Base-by-base conservation (phyloP, 2,113 vertebrate species). In the Dipodomys ordii region DNA sequence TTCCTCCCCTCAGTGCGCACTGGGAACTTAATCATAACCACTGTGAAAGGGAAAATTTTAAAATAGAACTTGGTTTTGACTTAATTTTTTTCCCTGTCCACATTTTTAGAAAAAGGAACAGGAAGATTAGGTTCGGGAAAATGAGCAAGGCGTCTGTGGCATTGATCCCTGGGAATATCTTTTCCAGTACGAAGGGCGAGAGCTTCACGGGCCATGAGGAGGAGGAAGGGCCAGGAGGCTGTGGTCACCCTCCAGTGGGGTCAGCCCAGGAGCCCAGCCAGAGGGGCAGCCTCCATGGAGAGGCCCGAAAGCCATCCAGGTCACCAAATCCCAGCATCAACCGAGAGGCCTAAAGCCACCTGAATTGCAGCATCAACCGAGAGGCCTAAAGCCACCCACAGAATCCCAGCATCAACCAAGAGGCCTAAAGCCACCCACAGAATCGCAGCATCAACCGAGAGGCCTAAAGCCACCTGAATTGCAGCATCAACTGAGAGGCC, bases 131-230 rank as follows among this genome's bases (percentile, higher is more conserved):
- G 46, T 44, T 87, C 35, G 49, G 73, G 39, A 65, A 78, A 81
- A 32, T 3, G 49, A 39, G 19, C 20, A 8, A 1, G 65, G 16
- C 53, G 80, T 76, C 0, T 22, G 3, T 1, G 32, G 35, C 25
- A 1, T 10, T 46, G 46, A 16, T 72, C 30, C 1, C 0, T 30
- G 22, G 39, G 13, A 12, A 6, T 25, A 9, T 0, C 7, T 6
- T 25, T 46, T 12, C 27, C 60, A 9, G 2, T 1, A 1, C 12
- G 28, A 28, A 3, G 15, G 46, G 65, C 2, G 18, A 13, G 4
- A 19, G 5, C 22, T 2, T 2, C 1, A 2, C 23, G 32, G 44
- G 12, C 7, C 1, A 0, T 0, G 3, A 7, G 0, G 13, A 10
- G 28, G 7, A 16, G 28, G 2, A 2, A 0, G 13, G 62, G 0